These are phyloP conservation scores for Halcyon leucocephala DNA, from an alignment of 2,797 vertebrate genomes.

Conservation along the genomic window DNA sequence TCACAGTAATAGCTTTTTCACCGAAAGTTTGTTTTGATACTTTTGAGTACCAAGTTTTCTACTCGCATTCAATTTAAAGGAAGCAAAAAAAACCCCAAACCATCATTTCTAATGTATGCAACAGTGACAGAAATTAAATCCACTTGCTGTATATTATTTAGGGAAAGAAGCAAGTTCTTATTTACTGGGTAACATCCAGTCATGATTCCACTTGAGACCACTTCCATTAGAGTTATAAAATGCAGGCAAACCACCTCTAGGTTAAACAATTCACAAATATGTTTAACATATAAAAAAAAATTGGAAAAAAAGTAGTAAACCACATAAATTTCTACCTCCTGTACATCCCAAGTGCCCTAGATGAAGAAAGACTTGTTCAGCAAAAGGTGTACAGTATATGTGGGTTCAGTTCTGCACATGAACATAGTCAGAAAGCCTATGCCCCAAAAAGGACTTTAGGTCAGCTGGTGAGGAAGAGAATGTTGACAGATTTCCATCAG, in stretches of 20 bases:
- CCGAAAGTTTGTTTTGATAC: background rate
- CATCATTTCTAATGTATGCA: background rate
- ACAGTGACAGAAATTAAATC: background rate
- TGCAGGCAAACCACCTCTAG: background rate
- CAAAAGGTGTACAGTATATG: background rate
- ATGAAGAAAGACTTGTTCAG: background rate
- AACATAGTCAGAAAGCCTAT: background rate
- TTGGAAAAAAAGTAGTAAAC: background rate
- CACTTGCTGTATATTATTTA: background rate
- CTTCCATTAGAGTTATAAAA: background rate
- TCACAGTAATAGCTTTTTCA: background rate
- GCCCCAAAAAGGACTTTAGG: background rate
- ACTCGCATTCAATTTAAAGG: background rate
- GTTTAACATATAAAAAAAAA: background rate
- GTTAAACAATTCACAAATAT: background rate
- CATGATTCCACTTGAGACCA: background rate
- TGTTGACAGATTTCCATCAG: background rate
- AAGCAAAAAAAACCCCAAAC: background rate
- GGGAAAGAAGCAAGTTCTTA: background rate
- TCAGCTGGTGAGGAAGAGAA: background rate
- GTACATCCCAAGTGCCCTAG: background rate
- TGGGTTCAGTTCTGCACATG: background rate
- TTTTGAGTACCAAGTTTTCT: background rate
- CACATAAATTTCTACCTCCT: background rate
- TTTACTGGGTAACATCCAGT: background rate